Evolutionary conservation across 2,888 invertebrate species (phyloP).

Genomic region (Palloptera scutellata): DNA sequence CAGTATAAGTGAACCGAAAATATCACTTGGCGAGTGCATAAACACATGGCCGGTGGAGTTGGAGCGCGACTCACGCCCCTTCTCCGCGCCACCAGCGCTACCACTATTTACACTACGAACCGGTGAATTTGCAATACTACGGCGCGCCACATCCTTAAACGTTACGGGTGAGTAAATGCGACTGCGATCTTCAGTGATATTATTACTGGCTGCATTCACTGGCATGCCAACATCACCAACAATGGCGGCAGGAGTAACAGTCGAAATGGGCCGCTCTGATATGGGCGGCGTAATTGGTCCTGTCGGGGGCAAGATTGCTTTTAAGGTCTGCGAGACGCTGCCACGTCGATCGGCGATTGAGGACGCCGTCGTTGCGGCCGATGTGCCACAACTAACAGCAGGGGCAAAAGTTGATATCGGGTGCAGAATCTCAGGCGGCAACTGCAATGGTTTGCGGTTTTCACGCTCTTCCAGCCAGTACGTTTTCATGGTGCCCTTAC

Average conservation of each 20-base stretch:
- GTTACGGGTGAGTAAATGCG: constrained; percentile 85
- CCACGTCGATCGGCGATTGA: constrained; percentile 45
- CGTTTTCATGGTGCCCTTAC: constrained; percentile 90
- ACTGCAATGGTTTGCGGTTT: constrained; percentile 68
- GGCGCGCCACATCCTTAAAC: constrained; percentile 82
- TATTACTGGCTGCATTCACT: constrained; percentile 19
- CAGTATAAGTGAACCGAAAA: constrained; percentile 68
- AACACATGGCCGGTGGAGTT: constrained; percentile 73
- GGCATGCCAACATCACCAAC: constrained; percentile 4
- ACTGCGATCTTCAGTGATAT: constrained; percentile 68
- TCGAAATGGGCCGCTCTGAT: constrained; percentile 22
- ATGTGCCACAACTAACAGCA: constrained; percentile 37
- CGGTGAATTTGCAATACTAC: constrained; percentile 81
- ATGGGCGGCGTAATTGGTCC: constrained; percentile 38
- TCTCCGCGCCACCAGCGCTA: constrained; percentile 50
- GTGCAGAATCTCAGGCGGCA: constrained; percentile 50
- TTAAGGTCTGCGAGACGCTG: constrained; percentile 41
- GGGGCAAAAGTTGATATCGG: constrained; percentile 47
- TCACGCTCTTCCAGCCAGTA: constrained; percentile 85
- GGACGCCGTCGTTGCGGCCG: constrained; percentile 13
- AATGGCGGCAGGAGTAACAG: constrained; percentile 17
- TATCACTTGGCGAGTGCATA: constrained; percentile 68
- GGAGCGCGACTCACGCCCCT: constrained; percentile 71
- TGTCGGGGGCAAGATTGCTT: constrained; percentile 44
- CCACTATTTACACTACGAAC: constrained; percentile 65